A percentile compares a stretch with the other conserved stretches of the same genome.
These are phyloP conservation scores for Sthenelais limicola DNA, from an alignment of 2,888 invertebrate genomes.

Conservation along the genomic window DNA sequence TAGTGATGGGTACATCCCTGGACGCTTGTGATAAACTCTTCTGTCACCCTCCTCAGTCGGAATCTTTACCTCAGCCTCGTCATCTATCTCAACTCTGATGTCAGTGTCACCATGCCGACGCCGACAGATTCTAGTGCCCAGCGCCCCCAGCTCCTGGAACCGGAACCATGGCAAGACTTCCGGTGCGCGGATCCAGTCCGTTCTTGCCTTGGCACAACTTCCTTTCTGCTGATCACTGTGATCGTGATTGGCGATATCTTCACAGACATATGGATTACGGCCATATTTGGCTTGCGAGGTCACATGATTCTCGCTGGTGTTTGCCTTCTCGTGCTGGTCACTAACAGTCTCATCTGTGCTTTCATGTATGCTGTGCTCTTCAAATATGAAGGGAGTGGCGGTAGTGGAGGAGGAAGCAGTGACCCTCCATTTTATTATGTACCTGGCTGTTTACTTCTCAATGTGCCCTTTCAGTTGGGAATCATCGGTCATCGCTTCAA, in stretches of 20 bases:
- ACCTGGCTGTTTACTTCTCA: constrained; percentile 43
- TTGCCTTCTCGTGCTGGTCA: constrained; percentile 13
- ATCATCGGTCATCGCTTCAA: constrained; percentile 42
- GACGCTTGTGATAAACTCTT: no score
- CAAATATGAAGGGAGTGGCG: constrained; percentile 4
- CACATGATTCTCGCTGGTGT: constrained; percentile 37
- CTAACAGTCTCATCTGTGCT: constrained; percentile 23
- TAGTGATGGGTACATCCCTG: no score
- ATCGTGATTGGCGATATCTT: constrained; percentile 42
- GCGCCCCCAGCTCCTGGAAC: neutral
- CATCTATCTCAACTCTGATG: neutral
- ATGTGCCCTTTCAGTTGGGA: constrained; percentile 49
- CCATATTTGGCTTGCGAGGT: constrained; percentile 33
- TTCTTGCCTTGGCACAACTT: constrained; percentile 28
- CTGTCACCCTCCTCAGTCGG: no score
- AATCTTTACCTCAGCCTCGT: neutral
- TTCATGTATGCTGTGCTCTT: constrained; percentile 41
- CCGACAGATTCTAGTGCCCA: constrained; percentile 4
- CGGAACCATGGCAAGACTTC: constrained; percentile 26
- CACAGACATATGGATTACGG: constrained; percentile 46
- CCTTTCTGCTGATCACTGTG: constrained; percentile 47
- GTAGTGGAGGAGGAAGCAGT: neutral
- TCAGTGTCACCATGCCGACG: constrained; percentile 4
- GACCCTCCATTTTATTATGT: constrained; percentile 16
- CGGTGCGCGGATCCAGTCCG: constrained; percentile 29